Percentiles rank a stretch among this genome's conserved stretches.
phyloP scores from a whole-genome alignment of 2,113 vertebrate species.

The Megalops atlanticus region DNA sequence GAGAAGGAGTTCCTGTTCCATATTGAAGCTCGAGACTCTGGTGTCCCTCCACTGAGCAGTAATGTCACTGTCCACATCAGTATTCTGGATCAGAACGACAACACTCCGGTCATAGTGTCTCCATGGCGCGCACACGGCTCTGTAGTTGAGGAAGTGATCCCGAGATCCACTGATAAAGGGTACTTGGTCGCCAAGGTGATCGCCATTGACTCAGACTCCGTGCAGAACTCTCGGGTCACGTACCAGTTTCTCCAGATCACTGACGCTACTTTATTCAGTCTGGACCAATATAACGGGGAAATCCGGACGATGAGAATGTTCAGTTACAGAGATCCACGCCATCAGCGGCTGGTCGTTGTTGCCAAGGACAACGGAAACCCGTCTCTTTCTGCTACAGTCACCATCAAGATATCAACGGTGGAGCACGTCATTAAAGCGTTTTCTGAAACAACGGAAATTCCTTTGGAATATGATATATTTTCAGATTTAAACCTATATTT shows the following conservation, averaged over 20 bases:
- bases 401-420: conserved; percentile 69
- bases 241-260: conserved; percentile 56
- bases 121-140: conserved; percentile 47
- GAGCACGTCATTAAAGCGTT: conserved; percentile 72
- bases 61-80: too few relatives aligned
- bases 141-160: conserved; percentile 63
- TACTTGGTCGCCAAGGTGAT: conserved; percentile 51
- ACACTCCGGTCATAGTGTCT: conserved; percentile 53
- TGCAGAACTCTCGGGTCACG: conserved; percentile 51
- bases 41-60: too few relatives aligned
- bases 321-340: conserved; percentile 58
- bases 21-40: conserved; percentile 64
- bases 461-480: conserved; percentile 58
- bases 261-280: conserved; percentile 44
- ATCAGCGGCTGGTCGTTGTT: conserved; percentile 63
- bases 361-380: conserved; percentile 65
- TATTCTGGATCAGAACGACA: too few relatives aligned
- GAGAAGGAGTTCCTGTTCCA: conserved; percentile 50
- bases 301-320: conserved; percentile 66
- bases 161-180: conserved; percentile 65
- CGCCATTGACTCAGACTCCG: conserved; percentile 51
- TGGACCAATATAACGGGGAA: conserved; percentile 59
- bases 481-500: conserved; percentile 62
- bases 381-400: conserved; percentile 63
- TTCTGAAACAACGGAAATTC: conserved; percentile 43